Conservation (phyloP, 2,113 vertebrate species). For the Stegostoma tigrinum region DNA sequence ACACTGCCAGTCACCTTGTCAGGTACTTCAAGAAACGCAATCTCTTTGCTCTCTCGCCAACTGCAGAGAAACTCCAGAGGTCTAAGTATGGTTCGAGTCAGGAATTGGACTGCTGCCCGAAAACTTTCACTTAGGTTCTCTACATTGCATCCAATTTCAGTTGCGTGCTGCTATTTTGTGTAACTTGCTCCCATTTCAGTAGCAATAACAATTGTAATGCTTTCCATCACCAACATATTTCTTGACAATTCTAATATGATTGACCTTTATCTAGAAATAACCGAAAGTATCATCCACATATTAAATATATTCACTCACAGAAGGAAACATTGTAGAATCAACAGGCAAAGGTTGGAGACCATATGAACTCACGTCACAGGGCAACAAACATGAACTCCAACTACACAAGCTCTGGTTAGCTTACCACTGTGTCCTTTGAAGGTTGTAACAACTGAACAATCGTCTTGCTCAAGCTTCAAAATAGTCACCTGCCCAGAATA, state of each 20-base stretch:
- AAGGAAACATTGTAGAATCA: background rate
- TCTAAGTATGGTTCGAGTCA: background rate
- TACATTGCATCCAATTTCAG: background rate
- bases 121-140: background rate
- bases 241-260: background rate
- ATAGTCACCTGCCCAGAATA: constrained; percentile 97
- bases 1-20: background rate
- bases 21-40: background rate
- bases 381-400: background rate
- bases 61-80: background rate
- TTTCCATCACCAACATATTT: background rate
- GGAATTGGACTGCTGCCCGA: background rate
- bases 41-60: background rate
- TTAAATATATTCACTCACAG: background rate
- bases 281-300: background rate
- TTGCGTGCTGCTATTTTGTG: too few species aligned
- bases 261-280: background rate
- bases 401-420: background rate
- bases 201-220: background rate
- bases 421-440: constrained; percentile 96
- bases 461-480: constrained; percentile 91
- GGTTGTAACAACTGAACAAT: constrained; percentile 84
- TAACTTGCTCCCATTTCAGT: background rate
- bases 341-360: background rate
- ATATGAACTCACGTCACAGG: background rate